A percentile compares a stretch with the other conserved stretches of the same genome.
These are phyloP conservation scores for Acipenser ruthenus DNA, from an alignment of 2,797 vertebrate species.

Conservation along the genomic window DNA sequence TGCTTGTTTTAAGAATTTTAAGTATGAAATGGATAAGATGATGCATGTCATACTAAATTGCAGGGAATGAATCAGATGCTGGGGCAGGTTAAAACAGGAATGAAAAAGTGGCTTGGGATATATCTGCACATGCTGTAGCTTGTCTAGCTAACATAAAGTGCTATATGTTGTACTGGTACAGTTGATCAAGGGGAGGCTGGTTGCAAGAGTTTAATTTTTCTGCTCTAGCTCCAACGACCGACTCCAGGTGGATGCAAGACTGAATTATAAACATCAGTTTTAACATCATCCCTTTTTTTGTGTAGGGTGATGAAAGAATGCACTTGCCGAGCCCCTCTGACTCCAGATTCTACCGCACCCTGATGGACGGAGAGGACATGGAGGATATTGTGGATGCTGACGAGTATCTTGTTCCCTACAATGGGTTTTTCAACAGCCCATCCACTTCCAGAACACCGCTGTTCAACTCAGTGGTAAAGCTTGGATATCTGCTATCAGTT, in stretches of 20 bases:
- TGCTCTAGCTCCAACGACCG: neutral
- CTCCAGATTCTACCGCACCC: constrained; percentile 69
- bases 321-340: constrained; percentile 78
- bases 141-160: neutral
- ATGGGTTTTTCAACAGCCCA: constrained; percentile 74
- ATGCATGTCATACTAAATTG: too few relatives aligned
- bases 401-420: constrained; percentile 78
- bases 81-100: too few relatives aligned
- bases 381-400: constrained; percentile 77
- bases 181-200: neutral
- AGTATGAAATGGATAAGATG: neutral
- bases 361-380: constrained; percentile 80
- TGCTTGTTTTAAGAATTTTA: neutral
- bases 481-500: too few relatives aligned
- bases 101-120: too few relatives aligned
- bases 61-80: too few relatives aligned
- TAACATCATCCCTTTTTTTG: neutral
- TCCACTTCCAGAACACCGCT: constrained; percentile 77
- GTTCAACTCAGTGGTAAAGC: constrained; percentile 71
- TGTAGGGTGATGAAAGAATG: constrained; percentile 85
- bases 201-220: neutral
- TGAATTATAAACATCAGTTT: constrained; percentile 1
- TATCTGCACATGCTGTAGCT: neutral
- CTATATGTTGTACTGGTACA: neutral
- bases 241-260: neutral